Conservation (phyloP, 2,888 invertebrate genomes). For the Eurois occulta region DNA sequence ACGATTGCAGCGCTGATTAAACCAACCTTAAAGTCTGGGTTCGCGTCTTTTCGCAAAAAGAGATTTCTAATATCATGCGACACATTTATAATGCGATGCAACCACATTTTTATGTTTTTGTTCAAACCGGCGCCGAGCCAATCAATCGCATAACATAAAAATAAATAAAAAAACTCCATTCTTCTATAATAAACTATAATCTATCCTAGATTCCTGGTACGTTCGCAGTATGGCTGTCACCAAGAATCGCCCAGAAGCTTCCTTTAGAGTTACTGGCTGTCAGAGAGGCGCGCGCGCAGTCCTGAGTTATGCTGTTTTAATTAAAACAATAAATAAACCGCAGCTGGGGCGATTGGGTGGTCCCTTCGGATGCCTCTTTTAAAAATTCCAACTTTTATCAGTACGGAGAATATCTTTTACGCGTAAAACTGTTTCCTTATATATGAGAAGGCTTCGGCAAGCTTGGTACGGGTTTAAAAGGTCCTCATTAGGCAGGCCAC, state of each 20-base stretch:
- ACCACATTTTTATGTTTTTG: slow-evolving; percentile 7
- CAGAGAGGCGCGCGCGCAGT: slow-evolving; percentile 79
- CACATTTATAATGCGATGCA: neutral
- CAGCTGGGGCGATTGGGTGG: slow-evolving; percentile 83
- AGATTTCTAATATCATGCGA: neutral
- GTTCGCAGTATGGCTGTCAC: slow-evolving; percentile 59
- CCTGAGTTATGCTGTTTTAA: slow-evolving; percentile 88
- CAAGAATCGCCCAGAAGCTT: slow-evolving; percentile 78
- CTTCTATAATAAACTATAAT: slow-evolving; percentile 23
- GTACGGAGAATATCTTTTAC: slow-evolving; percentile 74
- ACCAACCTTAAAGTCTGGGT: neutral
- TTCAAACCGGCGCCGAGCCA: neutral
- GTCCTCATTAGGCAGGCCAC: slow-evolving; percentile 1
- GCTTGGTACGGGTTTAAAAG: slow-evolving; percentile 32
- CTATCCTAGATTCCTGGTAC: slow-evolving; percentile 50
- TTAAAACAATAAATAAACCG: slow-evolving; percentile 88
- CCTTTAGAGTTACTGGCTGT: slow-evolving; percentile 83
- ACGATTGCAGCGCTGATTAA: neutral
- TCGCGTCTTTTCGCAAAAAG: neutral
- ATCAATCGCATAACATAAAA: slow-evolving; percentile 33
- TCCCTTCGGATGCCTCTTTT: slow-evolving; percentile 79
- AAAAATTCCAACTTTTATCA: slow-evolving; percentile 83
- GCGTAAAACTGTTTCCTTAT: slow-evolving; percentile 66
- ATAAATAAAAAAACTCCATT: neutral
- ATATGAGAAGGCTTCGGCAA: slow-evolving; percentile 34